phyloP scores from a whole-genome alignment of 2,797 vertebrate species.

The Spinus pinus region DNA sequence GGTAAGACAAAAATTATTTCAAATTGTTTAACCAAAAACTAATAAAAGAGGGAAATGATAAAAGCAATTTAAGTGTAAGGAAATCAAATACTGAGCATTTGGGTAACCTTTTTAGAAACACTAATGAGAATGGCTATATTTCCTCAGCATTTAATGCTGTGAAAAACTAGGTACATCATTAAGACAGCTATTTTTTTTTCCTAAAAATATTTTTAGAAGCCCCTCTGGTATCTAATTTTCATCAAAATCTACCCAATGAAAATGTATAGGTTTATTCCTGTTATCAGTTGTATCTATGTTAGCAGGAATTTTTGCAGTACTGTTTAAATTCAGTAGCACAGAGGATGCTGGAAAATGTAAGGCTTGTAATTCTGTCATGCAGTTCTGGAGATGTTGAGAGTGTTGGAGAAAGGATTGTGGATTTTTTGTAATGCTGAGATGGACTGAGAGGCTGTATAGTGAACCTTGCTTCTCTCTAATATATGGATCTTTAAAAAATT shows the following conservation, averaged over 20 bases:
- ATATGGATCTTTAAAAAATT: not conserved
- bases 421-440: not conserved
- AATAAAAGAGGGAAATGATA: not conserved
- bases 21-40: not conserved
- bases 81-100: not conserved
- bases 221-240: not conserved
- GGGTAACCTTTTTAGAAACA: not conserved
- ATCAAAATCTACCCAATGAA: not conserved
- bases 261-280: not conserved
- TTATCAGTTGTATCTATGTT: not conserved
- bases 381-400: not conserved
- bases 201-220: not conserved
- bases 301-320: not conserved
- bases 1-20: not conserved
- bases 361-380: not conserved
- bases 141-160: conserved; percentile 22
- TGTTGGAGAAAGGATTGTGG: not conserved
- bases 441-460: not conserved
- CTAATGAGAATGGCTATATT: conserved; percentile 24
- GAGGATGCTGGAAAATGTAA: not conserved
- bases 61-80: not conserved
- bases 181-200: not conserved
- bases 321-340: not conserved
- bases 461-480: not conserved
- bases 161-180: not conserved